Evolutionary conservation across 53 echinoderm and acorn worm genomes (phyloP).

Genomic region (Actinopyga echinites): DNA sequence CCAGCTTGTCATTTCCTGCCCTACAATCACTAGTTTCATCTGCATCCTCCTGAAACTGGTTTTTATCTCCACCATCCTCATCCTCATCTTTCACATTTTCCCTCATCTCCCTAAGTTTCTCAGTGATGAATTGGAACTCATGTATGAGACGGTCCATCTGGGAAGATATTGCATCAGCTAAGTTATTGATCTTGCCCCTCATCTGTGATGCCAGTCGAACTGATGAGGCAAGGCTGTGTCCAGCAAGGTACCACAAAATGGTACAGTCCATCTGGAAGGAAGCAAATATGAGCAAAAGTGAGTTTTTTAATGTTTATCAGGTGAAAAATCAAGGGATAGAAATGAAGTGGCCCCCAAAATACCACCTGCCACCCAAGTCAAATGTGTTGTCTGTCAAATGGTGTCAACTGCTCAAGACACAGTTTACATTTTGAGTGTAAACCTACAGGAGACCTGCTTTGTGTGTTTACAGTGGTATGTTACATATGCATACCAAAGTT

Average conservation of each 20-base stretch:
- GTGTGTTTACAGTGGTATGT: too few species aligned
- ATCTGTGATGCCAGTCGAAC: constrained; percentile 72
- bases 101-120: constrained; percentile 4
- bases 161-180: constrained; percentile 25
- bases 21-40: neutral
- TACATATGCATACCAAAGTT: too few species aligned
- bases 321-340: too few species aligned
- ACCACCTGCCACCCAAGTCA: too few species aligned
- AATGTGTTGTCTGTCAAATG: too few species aligned
- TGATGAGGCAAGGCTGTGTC: constrained; percentile 77
- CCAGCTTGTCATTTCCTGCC: neutral
- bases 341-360: too few species aligned
- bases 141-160: constrained; percentile 24
- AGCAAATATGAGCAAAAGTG: neutral
- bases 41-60: constrained; percentile 16
- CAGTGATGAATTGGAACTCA: constrained; percentile 28
- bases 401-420: too few species aligned
- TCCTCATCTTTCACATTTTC: constrained; percentile 37
- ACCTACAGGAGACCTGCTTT: too few species aligned
- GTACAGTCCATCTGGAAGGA: constrained; percentile 87
- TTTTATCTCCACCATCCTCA: constrained; percentile 45
- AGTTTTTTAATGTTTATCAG: too few species aligned
- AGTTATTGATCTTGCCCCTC: constrained; percentile 39
- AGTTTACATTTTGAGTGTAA: too few species aligned
- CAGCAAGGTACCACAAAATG: constrained; percentile 86